Conservation (phyloP, 1,140 invertebrate genomes). For the Meloidogyne exigua region DNA sequence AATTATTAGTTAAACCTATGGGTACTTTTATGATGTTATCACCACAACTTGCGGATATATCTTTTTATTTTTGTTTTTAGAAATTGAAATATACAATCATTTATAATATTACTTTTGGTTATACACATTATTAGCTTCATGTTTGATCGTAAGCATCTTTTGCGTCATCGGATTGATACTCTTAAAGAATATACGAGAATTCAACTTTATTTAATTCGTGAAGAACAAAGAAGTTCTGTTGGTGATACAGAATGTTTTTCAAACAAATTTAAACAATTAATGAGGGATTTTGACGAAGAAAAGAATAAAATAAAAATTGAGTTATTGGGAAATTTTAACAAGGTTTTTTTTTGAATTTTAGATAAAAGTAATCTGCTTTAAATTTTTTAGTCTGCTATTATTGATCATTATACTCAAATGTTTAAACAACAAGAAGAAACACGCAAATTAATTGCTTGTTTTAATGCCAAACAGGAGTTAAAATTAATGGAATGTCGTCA, state of each 20-base stretch:
- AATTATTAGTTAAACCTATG: too few relatives aligned
- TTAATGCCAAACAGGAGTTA: background rate
- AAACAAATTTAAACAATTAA: slow-evolving; percentile 5
- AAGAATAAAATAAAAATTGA: slow-evolving; percentile 12
- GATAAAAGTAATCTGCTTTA: background rate
- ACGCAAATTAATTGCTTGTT: background rate
- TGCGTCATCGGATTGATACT: slow-evolving; percentile 4
- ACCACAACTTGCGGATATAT: too few relatives aligned
- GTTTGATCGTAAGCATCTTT: background rate
- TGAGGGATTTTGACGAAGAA: slow-evolving; percentile 3
- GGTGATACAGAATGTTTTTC: background rate
- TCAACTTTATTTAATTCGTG: background rate
- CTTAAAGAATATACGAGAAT: slow-evolving; percentile 12
- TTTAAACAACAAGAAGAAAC: slow-evolving; percentile 2
- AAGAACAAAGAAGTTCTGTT: background rate
- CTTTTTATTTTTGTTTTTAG: too few relatives aligned
- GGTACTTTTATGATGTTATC: too few relatives aligned
- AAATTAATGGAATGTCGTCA: background rate
- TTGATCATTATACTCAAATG: background rate
- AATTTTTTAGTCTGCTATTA: background rate
- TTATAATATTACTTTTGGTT: too few relatives aligned
- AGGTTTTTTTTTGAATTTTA: background rate
- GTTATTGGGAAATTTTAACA: background rate
- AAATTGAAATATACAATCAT: too few relatives aligned
- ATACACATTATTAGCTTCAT: background rate